Conservation (phyloP, 2,888 invertebrate genomes). For the Hypomecis atomaria region DNA sequence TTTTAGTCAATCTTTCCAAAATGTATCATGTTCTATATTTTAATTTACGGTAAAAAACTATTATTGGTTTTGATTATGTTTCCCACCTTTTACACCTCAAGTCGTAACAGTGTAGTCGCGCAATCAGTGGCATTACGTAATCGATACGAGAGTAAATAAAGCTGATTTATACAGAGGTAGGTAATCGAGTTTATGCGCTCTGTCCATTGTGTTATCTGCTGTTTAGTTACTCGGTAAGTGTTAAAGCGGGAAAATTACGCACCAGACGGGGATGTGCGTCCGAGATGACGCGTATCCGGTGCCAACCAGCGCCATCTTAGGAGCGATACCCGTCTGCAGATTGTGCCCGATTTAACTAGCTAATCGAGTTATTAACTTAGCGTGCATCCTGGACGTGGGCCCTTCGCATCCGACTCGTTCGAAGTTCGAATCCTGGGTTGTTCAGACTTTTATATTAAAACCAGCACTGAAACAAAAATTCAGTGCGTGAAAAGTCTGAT, state of each 20-base stretch:
- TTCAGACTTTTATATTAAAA: constrained; percentile 2
- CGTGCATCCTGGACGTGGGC: constrained; percentile 43
- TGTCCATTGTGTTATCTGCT: constrained; percentile 57
- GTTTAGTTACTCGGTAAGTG: constrained; percentile 54
- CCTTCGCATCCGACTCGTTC: constrained; percentile 34
- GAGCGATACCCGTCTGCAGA: constrained; percentile 55
- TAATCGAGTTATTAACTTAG: constrained; percentile 51
- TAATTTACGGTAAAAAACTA: constrained; percentile 5
- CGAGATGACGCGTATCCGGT: constrained; percentile 75
- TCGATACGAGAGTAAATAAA: constrained; percentile 63
- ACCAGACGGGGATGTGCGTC: constrained; percentile 76
- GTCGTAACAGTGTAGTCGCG: constrained; percentile 47
- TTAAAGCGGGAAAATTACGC: constrained; percentile 71
- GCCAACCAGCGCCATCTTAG: constrained; percentile 63
- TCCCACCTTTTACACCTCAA: constrained; percentile 51
- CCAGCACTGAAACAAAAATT: not conserved
- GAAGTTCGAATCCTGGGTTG: constrained; percentile 27
- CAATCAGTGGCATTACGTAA: constrained; percentile 66
- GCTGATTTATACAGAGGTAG: constrained; percentile 65
- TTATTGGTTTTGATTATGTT: constrained; percentile 38
- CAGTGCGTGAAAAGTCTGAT: too few relatives aligned
- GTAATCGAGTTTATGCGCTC: constrained; percentile 52
- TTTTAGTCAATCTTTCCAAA: too few relatives aligned
- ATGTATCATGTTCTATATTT: too few relatives aligned
- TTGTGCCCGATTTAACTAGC: constrained; percentile 56